Conservation (phyloP, 2,888 invertebrate genomes). For the Desoria tigrina region DNA sequence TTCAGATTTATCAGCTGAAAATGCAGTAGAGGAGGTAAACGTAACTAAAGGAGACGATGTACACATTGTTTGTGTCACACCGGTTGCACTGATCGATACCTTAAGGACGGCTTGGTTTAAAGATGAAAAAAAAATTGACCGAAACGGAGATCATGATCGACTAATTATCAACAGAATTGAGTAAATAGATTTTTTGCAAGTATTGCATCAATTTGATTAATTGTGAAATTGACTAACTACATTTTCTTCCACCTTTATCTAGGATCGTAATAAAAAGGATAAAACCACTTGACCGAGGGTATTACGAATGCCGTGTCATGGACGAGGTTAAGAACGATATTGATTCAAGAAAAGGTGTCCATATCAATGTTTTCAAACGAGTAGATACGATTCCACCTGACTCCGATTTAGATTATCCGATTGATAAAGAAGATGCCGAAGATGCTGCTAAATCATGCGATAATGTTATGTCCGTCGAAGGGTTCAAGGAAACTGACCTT, state of each 20-base stretch:
- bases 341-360: background rate
- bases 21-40: constrained; percentile 9
- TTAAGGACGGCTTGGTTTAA: constrained; percentile 43
- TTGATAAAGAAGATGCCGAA: constrained; percentile 5
- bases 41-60: constrained; percentile 30
- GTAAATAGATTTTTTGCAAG: background rate
- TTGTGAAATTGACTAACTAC: too few relatives aligned
- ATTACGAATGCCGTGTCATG: constrained; percentile 31
- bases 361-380: background rate
- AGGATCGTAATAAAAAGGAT: constrained; percentile 31
- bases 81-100: constrained; percentile 31
- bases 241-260: constrained; percentile 1
- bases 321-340: constrained; percentile 3
- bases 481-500: constrained; percentile 13
- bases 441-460: constrained; percentile 22
- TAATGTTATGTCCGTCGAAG: background rate
- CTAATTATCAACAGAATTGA: too few relatives aligned
- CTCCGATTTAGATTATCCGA: constrained; percentile 16
- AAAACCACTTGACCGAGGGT: constrained; percentile 26
- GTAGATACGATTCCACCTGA: background rate
- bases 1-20: constrained; percentile 30
- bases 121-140: constrained; percentile 31
- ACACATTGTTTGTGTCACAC: constrained; percentile 42
- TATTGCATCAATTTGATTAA: background rate
- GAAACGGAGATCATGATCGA: background rate